phyloP scores from a whole-genome alignment of 2,888 invertebrate species.

The Tachystola acroxantha region DNA sequence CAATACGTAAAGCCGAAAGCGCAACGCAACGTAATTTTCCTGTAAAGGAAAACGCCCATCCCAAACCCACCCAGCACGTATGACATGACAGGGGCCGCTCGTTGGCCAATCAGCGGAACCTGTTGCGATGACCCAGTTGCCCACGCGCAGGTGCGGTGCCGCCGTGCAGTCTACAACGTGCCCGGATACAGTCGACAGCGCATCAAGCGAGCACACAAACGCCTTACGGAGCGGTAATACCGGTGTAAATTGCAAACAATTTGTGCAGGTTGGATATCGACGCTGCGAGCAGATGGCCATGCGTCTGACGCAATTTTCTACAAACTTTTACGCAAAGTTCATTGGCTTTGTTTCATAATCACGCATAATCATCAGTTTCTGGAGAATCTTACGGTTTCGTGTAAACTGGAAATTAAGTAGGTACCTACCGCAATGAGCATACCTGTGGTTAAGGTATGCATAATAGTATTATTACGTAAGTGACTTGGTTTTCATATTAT shows the following conservation, averaged over 20 bases:
- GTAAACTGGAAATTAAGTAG: too few relatives aligned
- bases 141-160: constrained; percentile 45
- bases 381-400: background rate
- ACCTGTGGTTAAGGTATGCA: too few relatives aligned
- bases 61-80: background rate
- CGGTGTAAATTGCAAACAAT: background rate
- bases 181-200: too few relatives aligned
- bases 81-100: background rate
- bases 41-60: background rate
- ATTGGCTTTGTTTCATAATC: too few relatives aligned
- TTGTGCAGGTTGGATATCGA: background rate
- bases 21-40: background rate
- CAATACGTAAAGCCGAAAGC: too few relatives aligned
- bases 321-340: too few relatives aligned
- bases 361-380: too few relatives aligned
- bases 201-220: too few relatives aligned
- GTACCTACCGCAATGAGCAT: too few relatives aligned
- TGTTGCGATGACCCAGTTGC: constrained; percentile 29
- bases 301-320: background rate
- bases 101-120: constrained; percentile 18
- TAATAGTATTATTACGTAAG: too few relatives aligned
- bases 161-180: constrained; percentile 42
- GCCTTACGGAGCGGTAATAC: too few relatives aligned
- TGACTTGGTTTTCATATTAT: too few relatives aligned
- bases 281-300: background rate